Base-by-base conservation (phyloP, 2,888 invertebrate species). In the Eupeodes luniger region DNA sequence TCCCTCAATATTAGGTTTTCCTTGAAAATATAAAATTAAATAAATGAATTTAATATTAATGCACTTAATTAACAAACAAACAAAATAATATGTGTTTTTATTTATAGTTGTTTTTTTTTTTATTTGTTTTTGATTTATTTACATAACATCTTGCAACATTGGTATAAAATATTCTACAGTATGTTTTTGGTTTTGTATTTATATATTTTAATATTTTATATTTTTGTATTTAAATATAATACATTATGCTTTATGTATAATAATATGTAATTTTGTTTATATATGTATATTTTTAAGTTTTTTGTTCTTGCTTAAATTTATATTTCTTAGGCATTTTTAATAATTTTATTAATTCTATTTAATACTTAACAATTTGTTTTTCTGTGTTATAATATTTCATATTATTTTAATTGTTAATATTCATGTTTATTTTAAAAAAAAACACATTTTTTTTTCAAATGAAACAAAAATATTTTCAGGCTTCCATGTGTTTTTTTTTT, bases 131-230 rank as follows among this genome's bases (percentile, higher is more conserved):
- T 19, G 16, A 72, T 84, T 81, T 85, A 88, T 88, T 74, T 88
- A 88, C 88, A 88, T 85, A 88, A 88, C 88, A 85, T 81, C 36
- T 88, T 85, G 81, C 85, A 88, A 88, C 88, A 88, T 88, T 88
- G 88, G 88, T 88, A 88, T 88, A 88, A 88, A 88, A 88, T 88
- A 88, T 88, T 84, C 88, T 88, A 88, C 88, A 78, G 77, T 75
- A 75, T 44, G n/a, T 57, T 44, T 49, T 62, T 27, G 27, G 1
- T 27, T 44, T 47, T 74, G n/a, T 61, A 40, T 62, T 51, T 62
- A n/a, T 59, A 59, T 34, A 34, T 5, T 36, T 59, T 36, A 49
- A 57, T 75, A n/a, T 51, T 12, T 14, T 75, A 36, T 59, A n/a
- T 59, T n/a, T 59, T 27, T 6, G 4, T 16, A 5, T 47, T 57